phyloP scores from a whole-genome alignment of 2,113 vertebrate species.

The Pomatorhinus ruficollis region DNA sequence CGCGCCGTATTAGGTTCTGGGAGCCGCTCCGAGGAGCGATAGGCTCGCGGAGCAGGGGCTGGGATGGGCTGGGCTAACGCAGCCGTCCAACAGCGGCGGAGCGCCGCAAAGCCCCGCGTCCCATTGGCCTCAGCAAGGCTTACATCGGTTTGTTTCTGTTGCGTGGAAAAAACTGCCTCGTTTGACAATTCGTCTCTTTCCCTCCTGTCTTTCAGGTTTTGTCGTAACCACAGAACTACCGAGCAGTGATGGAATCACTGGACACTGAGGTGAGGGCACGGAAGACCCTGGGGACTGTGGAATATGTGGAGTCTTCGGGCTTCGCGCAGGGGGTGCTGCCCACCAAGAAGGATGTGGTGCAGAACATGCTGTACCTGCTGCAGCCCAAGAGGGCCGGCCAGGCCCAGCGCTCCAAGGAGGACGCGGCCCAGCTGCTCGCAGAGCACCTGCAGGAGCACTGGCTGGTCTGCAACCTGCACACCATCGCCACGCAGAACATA shows the following conservation, averaged over 20 bases:
- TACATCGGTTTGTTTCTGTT: background rate
- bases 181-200: background rate
- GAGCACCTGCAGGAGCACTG: constrained; percentile 71
- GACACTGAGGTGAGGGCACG: constrained; percentile 49
- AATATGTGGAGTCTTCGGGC: constrained; percentile 61
- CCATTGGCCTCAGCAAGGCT: background rate
- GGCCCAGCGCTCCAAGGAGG: constrained; percentile 70
- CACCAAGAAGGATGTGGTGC: constrained; percentile 70
- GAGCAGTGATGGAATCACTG: constrained; percentile 65
- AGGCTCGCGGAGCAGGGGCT: background rate
- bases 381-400: constrained; percentile 70
- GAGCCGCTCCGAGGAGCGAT: background rate
- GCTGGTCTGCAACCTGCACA: constrained; percentile 68
- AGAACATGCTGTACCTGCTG: constrained; percentile 69
- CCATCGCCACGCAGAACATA: constrained; percentile 57
- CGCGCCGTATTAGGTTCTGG: background rate
- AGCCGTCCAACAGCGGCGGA: background rate
- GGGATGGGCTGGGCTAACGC: background rate
- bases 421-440: constrained; percentile 54
- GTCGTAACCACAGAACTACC: background rate
- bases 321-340: constrained; percentile 63
- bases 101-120: background rate
- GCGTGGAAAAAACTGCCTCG: background rate
- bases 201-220: background rate
- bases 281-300: constrained; percentile 66